These are phyloP conservation scores for Colostygia pectinataria DNA, from an alignment of 2,888 invertebrate genomes.

Conservation along the genomic window DNA sequence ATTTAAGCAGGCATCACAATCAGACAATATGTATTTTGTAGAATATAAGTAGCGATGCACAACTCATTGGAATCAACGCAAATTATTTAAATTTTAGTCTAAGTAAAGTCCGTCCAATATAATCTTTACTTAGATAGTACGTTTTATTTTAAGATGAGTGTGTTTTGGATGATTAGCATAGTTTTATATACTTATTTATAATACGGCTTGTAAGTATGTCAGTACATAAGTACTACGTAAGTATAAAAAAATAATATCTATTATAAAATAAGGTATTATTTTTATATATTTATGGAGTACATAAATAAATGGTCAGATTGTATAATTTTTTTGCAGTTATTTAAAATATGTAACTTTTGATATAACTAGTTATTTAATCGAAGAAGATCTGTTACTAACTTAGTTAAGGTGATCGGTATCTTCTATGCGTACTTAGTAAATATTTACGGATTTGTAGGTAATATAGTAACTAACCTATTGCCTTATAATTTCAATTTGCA, in stretches of 20 bases:
- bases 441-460: slow-evolving; percentile 10
- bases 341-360: slow-evolving; percentile 15
- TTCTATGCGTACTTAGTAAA: slow-evolving; percentile 16
- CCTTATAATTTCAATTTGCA: no score
- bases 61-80: slow-evolving; percentile 4
- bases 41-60: slow-evolving; percentile 2
- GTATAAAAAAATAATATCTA: slow-evolving; percentile 10
- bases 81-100: slow-evolving; percentile 5
- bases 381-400: slow-evolving; percentile 34
- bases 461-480: no score
- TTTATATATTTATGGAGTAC: slow-evolving; percentile 1
- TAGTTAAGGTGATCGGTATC: slow-evolving; percentile 32
- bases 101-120: slow-evolving; percentile 15
- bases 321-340: slow-evolving; percentile 8
- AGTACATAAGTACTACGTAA: slow-evolving; percentile 2
- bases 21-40: neutral
- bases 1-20: slow-evolving; percentile 11
- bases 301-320: slow-evolving; percentile 2
- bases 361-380: slow-evolving; percentile 16
- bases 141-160: slow-evolving; percentile 7
- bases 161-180: slow-evolving; percentile 1
- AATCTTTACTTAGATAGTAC: slow-evolving; percentile 2
- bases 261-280: no score
- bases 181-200: slow-evolving; percentile 14
- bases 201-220: slow-evolving; percentile 4